Conservation (phyloP, 2,113 vertebrate genomes). For the Lonchura striata region DNA sequence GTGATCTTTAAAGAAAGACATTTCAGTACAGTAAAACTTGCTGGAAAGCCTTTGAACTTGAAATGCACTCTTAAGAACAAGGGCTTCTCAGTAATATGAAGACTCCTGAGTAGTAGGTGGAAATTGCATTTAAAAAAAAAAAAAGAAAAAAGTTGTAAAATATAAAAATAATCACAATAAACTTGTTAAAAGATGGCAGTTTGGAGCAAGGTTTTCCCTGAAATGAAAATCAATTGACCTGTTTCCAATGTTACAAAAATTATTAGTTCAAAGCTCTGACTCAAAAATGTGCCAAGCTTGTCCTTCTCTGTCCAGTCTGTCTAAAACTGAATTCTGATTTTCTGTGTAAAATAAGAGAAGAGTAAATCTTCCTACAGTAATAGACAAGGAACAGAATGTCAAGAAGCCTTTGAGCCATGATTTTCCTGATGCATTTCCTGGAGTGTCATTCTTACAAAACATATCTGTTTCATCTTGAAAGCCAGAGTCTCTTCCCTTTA, state of each 20-base stretch:
- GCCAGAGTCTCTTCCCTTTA: background rate
- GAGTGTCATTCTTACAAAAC: background rate
- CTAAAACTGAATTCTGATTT: background rate
- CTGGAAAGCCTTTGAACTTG: background rate
- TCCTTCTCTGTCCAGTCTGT: too few species aligned
- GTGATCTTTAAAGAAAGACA: background rate
- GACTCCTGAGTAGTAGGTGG: background rate
- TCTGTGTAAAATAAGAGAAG: background rate
- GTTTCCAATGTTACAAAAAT: background rate
- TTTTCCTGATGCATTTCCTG: background rate
- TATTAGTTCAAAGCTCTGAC: background rate
- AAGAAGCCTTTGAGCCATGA: background rate
- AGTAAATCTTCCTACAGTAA: background rate
- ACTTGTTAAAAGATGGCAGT: background rate
- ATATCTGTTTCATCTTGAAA: background rate
- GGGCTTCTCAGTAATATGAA: background rate
- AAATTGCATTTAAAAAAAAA: background rate
- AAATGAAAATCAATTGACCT: background rate
- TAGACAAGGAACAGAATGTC: background rate
- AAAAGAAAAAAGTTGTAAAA: background rate
- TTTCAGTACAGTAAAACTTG: background rate
- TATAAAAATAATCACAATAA: background rate
- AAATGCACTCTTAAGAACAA: background rate
- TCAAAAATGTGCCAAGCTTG: background rate
- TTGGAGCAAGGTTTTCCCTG: background rate